Conservation (phyloP, 2,113 vertebrate genomes). For the Pomatostomus ruficeps region DNA sequence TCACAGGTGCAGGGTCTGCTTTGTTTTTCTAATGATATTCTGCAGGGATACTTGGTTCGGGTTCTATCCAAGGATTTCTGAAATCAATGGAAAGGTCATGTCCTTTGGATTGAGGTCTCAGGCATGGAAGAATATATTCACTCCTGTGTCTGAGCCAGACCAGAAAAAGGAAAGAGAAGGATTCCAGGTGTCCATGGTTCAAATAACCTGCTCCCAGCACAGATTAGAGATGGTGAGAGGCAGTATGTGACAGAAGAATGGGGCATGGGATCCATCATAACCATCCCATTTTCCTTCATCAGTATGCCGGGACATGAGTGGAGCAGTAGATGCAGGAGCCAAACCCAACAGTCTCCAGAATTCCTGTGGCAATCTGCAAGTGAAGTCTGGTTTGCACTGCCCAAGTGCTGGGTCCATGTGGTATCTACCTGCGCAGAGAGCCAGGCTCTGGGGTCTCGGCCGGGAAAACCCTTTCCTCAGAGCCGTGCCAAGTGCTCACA, state of each 20-base stretch:
- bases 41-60: neutral
- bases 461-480: neutral
- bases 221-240: neutral
- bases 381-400: neutral
- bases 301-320: fast-evolving
- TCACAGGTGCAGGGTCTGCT: neutral
- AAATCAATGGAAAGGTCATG: neutral
- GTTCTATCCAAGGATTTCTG: neutral
- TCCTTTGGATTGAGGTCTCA: neutral
- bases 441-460: neutral
- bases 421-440: neutral
- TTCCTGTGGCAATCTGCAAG: neutral
- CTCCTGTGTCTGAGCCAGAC: neutral
- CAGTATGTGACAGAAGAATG: neutral
- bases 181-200: neutral
- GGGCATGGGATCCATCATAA: neutral
- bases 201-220: neutral
- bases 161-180: neutral
- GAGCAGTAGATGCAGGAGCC: neutral
- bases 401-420: fast-evolving
- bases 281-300: neutral
- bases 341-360: neutral
- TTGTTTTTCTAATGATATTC: neutral
- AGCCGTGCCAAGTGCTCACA: neutral
- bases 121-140: neutral